Evolutionary conservation across 2,113 vertebrate species (phyloP), one percentile per base, ranked within the genome.

Genomic region (Rattus rattus): DNA sequence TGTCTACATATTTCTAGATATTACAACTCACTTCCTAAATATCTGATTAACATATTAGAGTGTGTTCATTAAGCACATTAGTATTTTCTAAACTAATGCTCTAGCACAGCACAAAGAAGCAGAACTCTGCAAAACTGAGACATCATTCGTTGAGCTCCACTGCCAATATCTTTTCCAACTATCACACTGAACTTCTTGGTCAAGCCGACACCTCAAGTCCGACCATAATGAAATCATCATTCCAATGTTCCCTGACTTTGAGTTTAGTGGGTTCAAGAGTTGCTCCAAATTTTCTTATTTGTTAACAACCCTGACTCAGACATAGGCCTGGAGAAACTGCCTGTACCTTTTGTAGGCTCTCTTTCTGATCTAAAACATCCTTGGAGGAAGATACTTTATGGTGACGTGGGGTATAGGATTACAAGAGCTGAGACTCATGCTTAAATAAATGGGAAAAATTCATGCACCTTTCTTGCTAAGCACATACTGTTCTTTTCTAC

Each of bases 291-390:
- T 9, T 43, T 12, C 30, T 19, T 65, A 1, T 69, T 39, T 43
- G 16, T 79, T 56, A 79, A 17, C 28, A 65, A 17, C 33, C 79
- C 36, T n/a, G 20, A 33, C 1, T 2, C 1, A 84, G 22, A 30
- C 56, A 84, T 28, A 22, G 8, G 3, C 7, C 47, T 43, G 3
- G 8, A 4, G 20, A n/a, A 14, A 52, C 39, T 49, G 17, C 12
- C 10, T 5, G 17, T 20, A 1, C 43, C 11, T 24, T 43, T 28
- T 28, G 0, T 22, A 36, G 5, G 43, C 30, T 70, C 30, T 17
- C 16, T 39, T 77, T 67, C 26, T 69, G 22, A 6, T 8, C 83
- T 39, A 52, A 56, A 11, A 52, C 10, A 5, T 39, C 14, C 26
- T 56, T 2, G 2, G 5, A 7, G 0, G 39, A 47, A 28, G 36